Base-by-base conservation (phyloP, 2,113 vertebrate species). In the Eurystomus gularis region DNA sequence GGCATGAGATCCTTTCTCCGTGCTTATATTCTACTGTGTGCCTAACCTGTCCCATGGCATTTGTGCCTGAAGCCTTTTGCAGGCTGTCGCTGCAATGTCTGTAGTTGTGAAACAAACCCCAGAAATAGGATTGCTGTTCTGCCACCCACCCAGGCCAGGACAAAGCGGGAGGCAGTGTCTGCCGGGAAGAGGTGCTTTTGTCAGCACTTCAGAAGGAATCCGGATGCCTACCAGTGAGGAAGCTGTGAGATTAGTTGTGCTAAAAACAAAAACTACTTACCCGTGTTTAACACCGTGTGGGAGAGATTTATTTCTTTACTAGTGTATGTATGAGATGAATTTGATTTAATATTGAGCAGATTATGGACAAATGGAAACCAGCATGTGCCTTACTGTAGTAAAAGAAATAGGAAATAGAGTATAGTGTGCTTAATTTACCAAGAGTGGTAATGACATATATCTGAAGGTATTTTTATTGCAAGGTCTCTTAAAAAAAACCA, bases 201-300 rank as follows among this genome's bases (percentile, higher is more conserved):
- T 25, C 24, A 11, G 42, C 60, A 7, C 35, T 72, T 72, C 9
- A 39, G 77, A 49, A 26, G 17, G 62, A 80, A 64, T 39, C 42
- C 55, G 88, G 54, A 62, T 26, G 55, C 14, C 29, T 31, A 55
- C 18, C 37, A 48, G 51, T 1, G 46, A 68, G 33, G 48, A 84
- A 66, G 28, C 35, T 21, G 31, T 16, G 77, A 46, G 35, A 49
- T 51, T 26, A 46, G n/a, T n/a, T 49, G 29, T 88, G 76, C 80
- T 88, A 65, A 86, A 90, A 37, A 0, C 54, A 23, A 23, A 72
- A 93, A 2, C 0, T 0, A 11, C 6, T 77, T 29, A 26, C 6
- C 29, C 24, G 11, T 2, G 0, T 61, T 71, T 87, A 68, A 58
- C 23, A 26, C 39, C n/a, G 61, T 44, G 37, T 66, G 23, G 39